Percentiles rank a stretch among this genome's conserved stretches.
Evolutionary conservation across 1,140 invertebrate genomes (phyloP).

Genomic region (Tyrophagus putrescentiae): DNA sequence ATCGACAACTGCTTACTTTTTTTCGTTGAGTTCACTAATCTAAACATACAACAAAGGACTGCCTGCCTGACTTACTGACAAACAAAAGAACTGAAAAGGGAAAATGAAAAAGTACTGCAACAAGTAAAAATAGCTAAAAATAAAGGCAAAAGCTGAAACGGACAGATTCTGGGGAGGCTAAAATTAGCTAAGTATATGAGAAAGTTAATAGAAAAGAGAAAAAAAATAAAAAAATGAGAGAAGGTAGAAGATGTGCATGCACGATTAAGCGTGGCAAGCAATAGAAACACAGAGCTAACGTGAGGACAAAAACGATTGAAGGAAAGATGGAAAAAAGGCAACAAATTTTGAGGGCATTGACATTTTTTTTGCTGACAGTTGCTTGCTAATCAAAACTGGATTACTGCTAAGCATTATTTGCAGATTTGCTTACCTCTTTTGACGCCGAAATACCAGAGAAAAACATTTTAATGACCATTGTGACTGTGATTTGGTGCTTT

Average conservation of each 20-base stretch:
- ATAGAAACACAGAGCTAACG: conserved; percentile 22
- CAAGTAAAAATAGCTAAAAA: too few species aligned
- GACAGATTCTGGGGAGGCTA: too few species aligned
- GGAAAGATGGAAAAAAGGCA: not conserved
- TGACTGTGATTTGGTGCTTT: too few species aligned
- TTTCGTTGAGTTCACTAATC: not conserved
- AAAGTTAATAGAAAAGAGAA: too few species aligned
- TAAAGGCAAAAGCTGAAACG: too few species aligned
- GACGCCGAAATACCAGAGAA: conserved; percentile 75
- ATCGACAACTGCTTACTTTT: too few species aligned
- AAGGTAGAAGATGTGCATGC: not conserved
- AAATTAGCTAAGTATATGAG: too few species aligned
- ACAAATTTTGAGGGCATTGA: not conserved
- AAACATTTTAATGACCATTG: conserved; percentile 73
- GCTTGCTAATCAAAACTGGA: not conserved
- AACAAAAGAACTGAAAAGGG: not conserved
- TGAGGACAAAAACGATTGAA: not conserved
- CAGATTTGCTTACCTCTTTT: conserved; percentile 54
- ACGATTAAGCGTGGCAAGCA: conserved; percentile 5
- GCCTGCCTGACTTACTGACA: conserved; percentile 7
- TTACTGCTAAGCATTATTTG: not conserved
- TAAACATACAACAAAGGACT: not conserved
- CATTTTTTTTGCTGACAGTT: not conserved
- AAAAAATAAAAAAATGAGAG: too few species aligned
- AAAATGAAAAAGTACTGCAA: too few species aligned